Percentiles rank a stretch among this genome's conserved stretches.
These are phyloP conservation scores for Thysanoteuthis rhombus DNA, from an alignment of 2,888 invertebrate species.

Conservation along the genomic window DNA sequence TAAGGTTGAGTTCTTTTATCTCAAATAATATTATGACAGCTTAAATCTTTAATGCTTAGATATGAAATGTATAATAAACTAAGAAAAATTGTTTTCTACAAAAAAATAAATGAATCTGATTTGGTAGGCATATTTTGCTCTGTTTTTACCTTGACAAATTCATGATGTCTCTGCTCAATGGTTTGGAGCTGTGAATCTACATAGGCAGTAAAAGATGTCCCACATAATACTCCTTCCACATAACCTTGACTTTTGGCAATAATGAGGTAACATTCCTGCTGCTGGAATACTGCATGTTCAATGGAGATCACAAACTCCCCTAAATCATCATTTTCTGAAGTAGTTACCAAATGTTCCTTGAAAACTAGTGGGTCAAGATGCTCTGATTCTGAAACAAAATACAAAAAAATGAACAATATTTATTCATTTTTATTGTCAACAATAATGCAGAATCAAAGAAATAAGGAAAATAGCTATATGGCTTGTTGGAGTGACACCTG, in stretches of 20 bases:
- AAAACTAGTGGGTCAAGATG: constrained; percentile 65
- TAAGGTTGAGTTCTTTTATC: too few species aligned
- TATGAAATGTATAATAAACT: too few species aligned
- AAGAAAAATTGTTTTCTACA: background rate
- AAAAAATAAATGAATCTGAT: background rate
- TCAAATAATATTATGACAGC: too few species aligned
- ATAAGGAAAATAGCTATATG: background rate
- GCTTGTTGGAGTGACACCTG: background rate
- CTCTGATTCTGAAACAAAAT: constrained; percentile 48
- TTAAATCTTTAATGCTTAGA: too few species aligned
- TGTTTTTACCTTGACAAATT: constrained; percentile 65
- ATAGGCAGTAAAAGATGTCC: constrained; percentile 66
- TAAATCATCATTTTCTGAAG: constrained; percentile 66
- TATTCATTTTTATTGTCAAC: background rate
- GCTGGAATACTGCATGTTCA: constrained; percentile 54
- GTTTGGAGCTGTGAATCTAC: constrained; percentile 63
- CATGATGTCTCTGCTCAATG: constrained; percentile 68
- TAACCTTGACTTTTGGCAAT: constrained; percentile 67
- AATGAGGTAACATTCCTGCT: constrained; percentile 63
- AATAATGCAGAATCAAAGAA: background rate
- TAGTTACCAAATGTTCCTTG: constrained; percentile 63
- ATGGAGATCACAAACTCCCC: constrained; percentile 65
- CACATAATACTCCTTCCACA: constrained; percentile 67
- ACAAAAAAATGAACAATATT: background rate
- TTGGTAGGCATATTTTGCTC: background rate